phyloP scores from a whole-genome alignment of 1,140 invertebrate species.

The Physella acuta region DNA sequence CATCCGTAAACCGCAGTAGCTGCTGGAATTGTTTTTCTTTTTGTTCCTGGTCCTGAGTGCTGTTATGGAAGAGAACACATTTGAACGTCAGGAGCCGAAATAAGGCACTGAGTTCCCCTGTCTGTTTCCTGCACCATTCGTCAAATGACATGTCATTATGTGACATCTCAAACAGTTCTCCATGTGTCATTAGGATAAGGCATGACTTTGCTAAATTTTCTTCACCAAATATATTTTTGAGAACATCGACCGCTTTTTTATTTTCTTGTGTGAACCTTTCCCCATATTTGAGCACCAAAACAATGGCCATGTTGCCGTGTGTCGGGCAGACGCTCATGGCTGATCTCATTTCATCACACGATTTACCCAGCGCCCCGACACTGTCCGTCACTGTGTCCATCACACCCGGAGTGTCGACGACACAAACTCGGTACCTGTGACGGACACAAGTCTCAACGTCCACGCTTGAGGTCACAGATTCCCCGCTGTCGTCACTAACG shows the following conservation, averaged over 20 bases:
- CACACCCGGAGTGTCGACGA: slow-evolving; percentile 23
- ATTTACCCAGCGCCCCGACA: neutral
- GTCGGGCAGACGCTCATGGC: neutral
- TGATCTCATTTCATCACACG: neutral
- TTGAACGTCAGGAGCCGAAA: slow-evolving; percentile 10
- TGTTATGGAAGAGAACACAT: slow-evolving; percentile 24
- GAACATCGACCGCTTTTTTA: slow-evolving; percentile 16
- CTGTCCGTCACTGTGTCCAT: slow-evolving; percentile 14
- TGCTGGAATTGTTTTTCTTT: slow-evolving; percentile 12
- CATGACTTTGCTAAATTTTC: slow-evolving; percentile 6
- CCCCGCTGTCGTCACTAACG: neutral
- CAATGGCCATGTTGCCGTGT: slow-evolving; percentile 2
- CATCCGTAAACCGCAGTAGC: too few relatives aligned
- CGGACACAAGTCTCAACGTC: neutral
- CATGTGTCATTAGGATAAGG: slow-evolving; percentile 16
- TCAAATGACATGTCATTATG: slow-evolving; percentile 3
- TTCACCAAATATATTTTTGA: slow-evolving; percentile 21
- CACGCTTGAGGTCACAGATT: slow-evolving; percentile 9
- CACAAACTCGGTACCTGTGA: slow-evolving; percentile 5
- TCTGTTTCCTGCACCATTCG: slow-evolving; percentile 1
- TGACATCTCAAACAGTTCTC: slow-evolving; percentile 16
- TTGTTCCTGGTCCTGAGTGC: neutral
- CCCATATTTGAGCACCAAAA: slow-evolving; percentile 16
- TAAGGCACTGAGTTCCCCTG: slow-evolving; percentile 4
- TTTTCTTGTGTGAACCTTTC: slow-evolving; percentile 11